These are phyloP conservation scores for Camelus bactrianus DNA, from an alignment of 2,113 vertebrate species.

Conservation along the genomic window DNA sequence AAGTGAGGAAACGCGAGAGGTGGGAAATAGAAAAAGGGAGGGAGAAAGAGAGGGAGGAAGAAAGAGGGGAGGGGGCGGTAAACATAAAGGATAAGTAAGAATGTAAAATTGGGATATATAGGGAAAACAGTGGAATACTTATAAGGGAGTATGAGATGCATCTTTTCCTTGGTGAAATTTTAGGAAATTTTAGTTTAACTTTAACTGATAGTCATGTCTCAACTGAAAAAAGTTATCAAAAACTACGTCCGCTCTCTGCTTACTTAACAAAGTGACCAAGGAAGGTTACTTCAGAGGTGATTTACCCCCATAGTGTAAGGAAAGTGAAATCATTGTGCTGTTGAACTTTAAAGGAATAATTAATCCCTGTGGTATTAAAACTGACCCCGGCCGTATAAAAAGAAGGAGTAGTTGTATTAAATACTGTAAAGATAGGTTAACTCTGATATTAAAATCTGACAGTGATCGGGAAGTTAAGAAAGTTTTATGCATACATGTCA, in stretches of 20 bases:
- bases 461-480: background rate
- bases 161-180: background rate
- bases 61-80: background rate
- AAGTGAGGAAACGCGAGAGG: too few species aligned
- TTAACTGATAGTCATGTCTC: background rate
- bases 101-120: background rate
- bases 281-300: background rate
- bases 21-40: background rate
- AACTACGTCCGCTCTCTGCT: fast-evolving
- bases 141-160: background rate
- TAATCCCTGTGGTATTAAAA: background rate
- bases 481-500: background rate
- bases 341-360: constrained; percentile 13
- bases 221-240: background rate
- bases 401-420: background rate
- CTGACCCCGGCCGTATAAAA: background rate
- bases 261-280: background rate
- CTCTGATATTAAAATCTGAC: constrained; percentile 36
- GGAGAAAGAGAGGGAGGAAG: background rate
- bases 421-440: constrained; percentile 32
- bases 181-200: background rate
- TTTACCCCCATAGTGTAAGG: background rate
- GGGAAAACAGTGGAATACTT: background rate
- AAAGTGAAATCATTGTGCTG: background rate
- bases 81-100: background rate